A percentile compares a stretch with the other conserved stretches of the same genome.
These are phyloP conservation scores for Selenia dentaria DNA, from an alignment of 2,888 invertebrate genomes.

Conservation along the genomic window DNA sequence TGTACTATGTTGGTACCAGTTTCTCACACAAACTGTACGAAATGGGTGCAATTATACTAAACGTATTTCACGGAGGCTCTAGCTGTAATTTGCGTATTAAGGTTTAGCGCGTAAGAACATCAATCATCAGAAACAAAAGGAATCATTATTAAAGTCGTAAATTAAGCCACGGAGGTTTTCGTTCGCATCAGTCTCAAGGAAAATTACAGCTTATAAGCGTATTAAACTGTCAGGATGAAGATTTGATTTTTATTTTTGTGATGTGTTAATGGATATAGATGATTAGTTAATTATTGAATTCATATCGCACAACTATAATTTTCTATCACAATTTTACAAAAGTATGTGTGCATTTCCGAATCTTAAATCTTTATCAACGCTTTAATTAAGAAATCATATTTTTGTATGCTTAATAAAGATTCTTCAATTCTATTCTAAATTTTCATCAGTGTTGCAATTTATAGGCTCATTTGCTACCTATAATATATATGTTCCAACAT, in stretches of 20 bases:
- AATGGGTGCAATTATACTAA: slow-evolving; percentile 15
- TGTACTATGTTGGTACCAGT: too few relatives aligned
- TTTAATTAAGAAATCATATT: too few relatives aligned
- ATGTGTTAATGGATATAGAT: slow-evolving; percentile 1
- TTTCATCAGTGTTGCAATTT: too few relatives aligned
- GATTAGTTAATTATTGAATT: too few relatives aligned
- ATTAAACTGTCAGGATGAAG: slow-evolving; percentile 9
- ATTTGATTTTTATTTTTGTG: slow-evolving; percentile 9
- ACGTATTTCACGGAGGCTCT: slow-evolving; percentile 9
- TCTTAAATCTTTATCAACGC: too few relatives aligned
- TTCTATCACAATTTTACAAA: too few relatives aligned
- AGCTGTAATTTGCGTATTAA: slow-evolving; percentile 26
- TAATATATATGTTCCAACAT: too few relatives aligned
- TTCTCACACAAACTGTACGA: background rate
- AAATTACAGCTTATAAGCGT: slow-evolving; percentile 10
- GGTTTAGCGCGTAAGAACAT: slow-evolving; percentile 23
- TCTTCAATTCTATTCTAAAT: too few relatives aligned
- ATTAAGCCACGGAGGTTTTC: slow-evolving; percentile 29
- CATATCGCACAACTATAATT: too few relatives aligned
- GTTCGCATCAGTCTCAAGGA: slow-evolving; percentile 15
- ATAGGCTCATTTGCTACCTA: too few relatives aligned
- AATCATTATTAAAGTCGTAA: slow-evolving; percentile 34
- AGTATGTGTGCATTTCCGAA: too few relatives aligned
- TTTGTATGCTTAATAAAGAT: too few relatives aligned
- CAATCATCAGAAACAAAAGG: slow-evolving; percentile 35